phyloP scores from a whole-genome alignment of 2,888 invertebrate genomes.

The Dinocampus coccinellae region DNA sequence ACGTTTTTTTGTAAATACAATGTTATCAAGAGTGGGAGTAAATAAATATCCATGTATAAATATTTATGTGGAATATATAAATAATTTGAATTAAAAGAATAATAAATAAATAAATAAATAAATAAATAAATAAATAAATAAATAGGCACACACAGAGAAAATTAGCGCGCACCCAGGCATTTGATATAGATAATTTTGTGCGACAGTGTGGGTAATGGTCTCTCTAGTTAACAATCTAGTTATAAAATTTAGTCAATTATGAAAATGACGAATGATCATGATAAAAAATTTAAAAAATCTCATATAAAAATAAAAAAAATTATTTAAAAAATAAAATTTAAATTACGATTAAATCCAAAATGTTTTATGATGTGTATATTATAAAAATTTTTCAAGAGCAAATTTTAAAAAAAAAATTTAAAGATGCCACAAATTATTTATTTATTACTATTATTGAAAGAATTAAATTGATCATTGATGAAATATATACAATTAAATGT shows the following conservation, averaged over 20 bases:
- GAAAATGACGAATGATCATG: constrained; percentile 39
- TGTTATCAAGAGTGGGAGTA: constrained; percentile 48
- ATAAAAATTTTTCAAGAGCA: constrained; percentile 38
- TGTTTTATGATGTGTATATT: constrained; percentile 42
- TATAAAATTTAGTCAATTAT: constrained; percentile 65
- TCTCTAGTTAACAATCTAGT: constrained; percentile 55
- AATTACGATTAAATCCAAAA: constrained; percentile 16
- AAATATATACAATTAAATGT: neutral
- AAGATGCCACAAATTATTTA: constrained; percentile 16
- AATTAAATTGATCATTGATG: neutral
- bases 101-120: constrained; percentile 31
- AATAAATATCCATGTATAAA: constrained; percentile 45
- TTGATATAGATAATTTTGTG: constrained; percentile 45
- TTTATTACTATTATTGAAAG: constrained; percentile 4
- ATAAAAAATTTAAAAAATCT: constrained; percentile 9
- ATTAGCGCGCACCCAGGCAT: constrained; percentile 47
- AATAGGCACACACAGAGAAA: constrained; percentile 17
- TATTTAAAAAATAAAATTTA: constrained; percentile 6
- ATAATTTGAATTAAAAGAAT: constrained; percentile 40
- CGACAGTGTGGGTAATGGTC: constrained; percentile 46
- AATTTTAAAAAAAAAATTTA: constrained; percentile 28
- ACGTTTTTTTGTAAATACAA: constrained; percentile 62
- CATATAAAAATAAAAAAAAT: constrained; percentile 7
- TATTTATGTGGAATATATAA: constrained; percentile 45
- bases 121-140: constrained; percentile 27